A percentile compares a stretch with the other conserved stretches of the same genome.
These are phyloP conservation scores for Nasonia oneida DNA, from an alignment of 2,888 invertebrate species.

Conservation along the genomic window DNA sequence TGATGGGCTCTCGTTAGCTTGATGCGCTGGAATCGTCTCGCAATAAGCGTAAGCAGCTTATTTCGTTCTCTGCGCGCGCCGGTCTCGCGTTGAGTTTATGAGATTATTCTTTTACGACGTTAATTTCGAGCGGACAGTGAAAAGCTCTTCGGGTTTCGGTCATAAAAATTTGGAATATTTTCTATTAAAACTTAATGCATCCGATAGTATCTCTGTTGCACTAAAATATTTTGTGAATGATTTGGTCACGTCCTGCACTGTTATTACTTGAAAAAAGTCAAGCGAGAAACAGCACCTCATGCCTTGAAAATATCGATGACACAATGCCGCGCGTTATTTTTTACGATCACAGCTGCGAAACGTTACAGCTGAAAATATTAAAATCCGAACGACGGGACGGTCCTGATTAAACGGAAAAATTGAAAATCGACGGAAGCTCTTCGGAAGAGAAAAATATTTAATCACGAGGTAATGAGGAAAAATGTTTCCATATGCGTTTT, in stretches of 20 bases:
- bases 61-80: not conserved
- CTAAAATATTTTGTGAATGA: not conserved
- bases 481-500: not conserved
- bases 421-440: conserved; percentile 5
- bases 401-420: conserved; percentile 48
- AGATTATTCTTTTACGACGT: not conserved
- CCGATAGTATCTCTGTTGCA: not conserved
- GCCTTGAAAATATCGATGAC: conserved; percentile 41
- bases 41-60: conserved; percentile 18
- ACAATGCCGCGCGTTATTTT: conserved; percentile 47
- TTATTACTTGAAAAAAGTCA: conserved; percentile 11
- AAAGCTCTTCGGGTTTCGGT: not conserved
- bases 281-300: conserved; percentile 4
- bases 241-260: not conserved
- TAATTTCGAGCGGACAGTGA: not conserved
- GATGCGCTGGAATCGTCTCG: not conserved
- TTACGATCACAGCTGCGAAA: conserved; percentile 33
- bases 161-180: too few relatives aligned
- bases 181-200: too few relatives aligned
- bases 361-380: conserved; percentile 48
- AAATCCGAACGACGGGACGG: conserved; percentile 36
- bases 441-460: conserved; percentile 17
- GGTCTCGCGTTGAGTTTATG: not conserved
- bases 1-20: conserved; percentile 40
- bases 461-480: conserved; percentile 26